Base-by-base conservation (phyloP, 92 coral and sea anemone species). In the Virgularia gustaviana region DNA sequence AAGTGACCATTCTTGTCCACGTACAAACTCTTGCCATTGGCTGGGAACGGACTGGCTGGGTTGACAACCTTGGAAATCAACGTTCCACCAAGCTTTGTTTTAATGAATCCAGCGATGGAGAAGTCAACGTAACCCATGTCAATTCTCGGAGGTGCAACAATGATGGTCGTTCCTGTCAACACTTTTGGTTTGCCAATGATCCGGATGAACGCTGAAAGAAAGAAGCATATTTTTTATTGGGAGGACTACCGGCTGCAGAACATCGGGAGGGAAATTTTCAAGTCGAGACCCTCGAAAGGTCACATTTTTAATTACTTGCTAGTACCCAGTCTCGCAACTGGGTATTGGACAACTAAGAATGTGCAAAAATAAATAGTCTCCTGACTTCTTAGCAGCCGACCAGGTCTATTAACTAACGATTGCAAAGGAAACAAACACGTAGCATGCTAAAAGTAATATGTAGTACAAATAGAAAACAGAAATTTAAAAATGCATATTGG, bases 71-170 rank as follows among this genome's bases (percentile, higher is more conserved):
- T 68, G 13, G 75, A 68, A 36, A 68, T 68, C 4, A 68, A 33
- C 7, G 75, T 68, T 15, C 75, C 75, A 27, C 75, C 75, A 44
- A 2, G 12, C 34, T 68, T 51, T 12, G 75, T 68, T 16, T 68
- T 51, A 10, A 68, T 68, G 28, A 15, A 68, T 11, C 75, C 75
- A 32, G 75, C 75, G 24, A 68, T 49, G 15, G 75, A 68, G 75
- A 68, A 68, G 36, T 68, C 75, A 15, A 68, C 75, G 36, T 68
- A 58, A 12, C 75, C 75, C 32, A 68, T 34, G 33, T 68, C 33
- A 33, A 68, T 68, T 8, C 23, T 49, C 31, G 75, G 16, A 11
- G 75, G 47, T 15, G 51, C 60, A 0, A 61, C 44, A 43, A 68
- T 2, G 22, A 9, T 25, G 28, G 6, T 33, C 8, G 16, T 49